Conservation (phyloP, 2,113 vertebrate genomes). For the Phalacrocorax brasilianus region DNA sequence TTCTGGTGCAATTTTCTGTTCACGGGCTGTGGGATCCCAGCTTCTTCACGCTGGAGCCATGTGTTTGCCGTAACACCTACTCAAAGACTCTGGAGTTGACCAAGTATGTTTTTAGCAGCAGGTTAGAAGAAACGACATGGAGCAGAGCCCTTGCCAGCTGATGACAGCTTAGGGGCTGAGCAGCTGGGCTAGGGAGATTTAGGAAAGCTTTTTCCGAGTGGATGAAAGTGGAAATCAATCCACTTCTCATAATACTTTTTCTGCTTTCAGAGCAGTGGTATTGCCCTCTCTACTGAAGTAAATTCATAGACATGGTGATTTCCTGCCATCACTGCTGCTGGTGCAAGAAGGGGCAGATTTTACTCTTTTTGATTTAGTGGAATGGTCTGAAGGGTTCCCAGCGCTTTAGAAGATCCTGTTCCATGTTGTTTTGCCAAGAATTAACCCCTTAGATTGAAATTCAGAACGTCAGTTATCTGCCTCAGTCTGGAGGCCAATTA, state of each 20-base stretch:
- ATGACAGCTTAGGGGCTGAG: not conserved
- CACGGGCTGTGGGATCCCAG: not conserved
- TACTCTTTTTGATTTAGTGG: not conserved
- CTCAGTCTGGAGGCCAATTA: not conserved
- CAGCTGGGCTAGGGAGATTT: not conserved
- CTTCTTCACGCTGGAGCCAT: not conserved
- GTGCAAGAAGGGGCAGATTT: not conserved
- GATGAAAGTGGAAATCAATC: not conserved
- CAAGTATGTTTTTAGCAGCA: not conserved
- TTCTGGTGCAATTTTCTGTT: conserved; percentile 21
- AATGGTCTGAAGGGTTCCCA: not conserved
- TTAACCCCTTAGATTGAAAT: not conserved
- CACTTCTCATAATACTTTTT: not conserved
- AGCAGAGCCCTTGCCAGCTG: not conserved
- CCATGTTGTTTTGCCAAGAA: not conserved
- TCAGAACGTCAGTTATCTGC: not conserved
- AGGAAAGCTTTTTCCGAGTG: not conserved
- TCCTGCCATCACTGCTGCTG: not conserved
- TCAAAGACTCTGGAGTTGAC: not conserved
- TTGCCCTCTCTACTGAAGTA: not conserved
- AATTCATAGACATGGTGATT: not conserved
- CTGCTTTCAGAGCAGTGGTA: not conserved
- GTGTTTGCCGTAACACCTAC: conserved; percentile 18
- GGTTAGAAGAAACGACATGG: not conserved
- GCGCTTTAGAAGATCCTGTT: not conserved